Percentiles rank a stretch among this genome's conserved stretches.
These are phyloP conservation scores for Muntiacus reevesi DNA, from an alignment of 2,113 vertebrate genomes.

Conservation along the genomic window DNA sequence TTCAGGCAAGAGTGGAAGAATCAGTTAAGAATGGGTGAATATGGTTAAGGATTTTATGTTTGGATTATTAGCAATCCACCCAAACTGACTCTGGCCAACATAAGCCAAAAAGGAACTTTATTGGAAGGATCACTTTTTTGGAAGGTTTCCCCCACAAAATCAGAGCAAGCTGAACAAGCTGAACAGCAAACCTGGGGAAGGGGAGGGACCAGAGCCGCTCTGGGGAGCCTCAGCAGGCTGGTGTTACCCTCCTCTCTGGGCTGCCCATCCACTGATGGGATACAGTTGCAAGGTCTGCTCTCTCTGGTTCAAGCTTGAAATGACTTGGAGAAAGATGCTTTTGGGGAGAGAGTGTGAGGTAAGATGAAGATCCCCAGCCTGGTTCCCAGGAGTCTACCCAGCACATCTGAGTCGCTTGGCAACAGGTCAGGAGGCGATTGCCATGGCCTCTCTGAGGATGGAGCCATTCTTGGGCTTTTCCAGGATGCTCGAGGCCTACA, in stretches of 20 bases:
- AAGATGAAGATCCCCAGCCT: background rate
- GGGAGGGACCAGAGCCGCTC: background rate
- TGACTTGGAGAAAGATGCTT: background rate
- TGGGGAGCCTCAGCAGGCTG: background rate
- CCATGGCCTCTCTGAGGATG: too few relatives aligned
- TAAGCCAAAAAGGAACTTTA: background rate
- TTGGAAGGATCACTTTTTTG: background rate
- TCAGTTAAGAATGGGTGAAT: background rate
- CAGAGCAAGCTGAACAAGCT: background rate
- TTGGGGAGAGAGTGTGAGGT: rapidly evolving
- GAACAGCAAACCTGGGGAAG: too few relatives aligned
- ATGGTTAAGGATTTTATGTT: background rate
- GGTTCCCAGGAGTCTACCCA: background rate
- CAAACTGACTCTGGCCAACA: background rate
- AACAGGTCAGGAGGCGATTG: background rate
- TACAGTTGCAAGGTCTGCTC: background rate
- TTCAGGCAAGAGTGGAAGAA: background rate
- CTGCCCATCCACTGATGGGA: background rate
- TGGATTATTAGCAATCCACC: background rate
- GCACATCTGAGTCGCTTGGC: background rate
- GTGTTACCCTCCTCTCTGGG: background rate
- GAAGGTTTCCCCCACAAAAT: background rate
- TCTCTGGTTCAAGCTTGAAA: background rate
- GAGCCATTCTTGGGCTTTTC: background rate
- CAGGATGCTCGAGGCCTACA: rapidly evolving